Evolutionary conservation across 2,113 vertebrate genomes (phyloP).

Genomic region (Crotalus horridus): DNA sequence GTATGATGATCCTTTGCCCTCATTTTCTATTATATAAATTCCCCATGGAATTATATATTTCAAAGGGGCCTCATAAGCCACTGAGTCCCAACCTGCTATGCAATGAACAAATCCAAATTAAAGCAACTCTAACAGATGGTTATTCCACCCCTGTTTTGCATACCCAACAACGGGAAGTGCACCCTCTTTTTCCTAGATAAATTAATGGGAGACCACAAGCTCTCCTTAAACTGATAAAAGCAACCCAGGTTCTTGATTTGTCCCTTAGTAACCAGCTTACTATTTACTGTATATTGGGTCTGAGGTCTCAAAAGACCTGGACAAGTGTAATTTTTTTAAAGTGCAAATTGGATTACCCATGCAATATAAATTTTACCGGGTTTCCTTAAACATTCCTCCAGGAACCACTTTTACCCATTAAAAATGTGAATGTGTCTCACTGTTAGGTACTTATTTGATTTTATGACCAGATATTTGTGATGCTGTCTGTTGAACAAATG

Average conservation of each 20-base stretch:
- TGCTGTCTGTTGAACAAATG: conserved; percentile 1
- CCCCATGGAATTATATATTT: neutral
- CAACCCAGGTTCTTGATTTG: neutral
- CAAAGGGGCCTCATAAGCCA: neutral
- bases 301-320: neutral
- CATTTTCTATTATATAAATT: neutral
- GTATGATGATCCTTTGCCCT: neutral
- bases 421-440: neutral
- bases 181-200: neutral
- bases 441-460: neutral
- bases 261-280: neutral
- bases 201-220: neutral
- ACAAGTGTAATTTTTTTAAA: neutral
- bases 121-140: neutral
- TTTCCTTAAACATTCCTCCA: neutral
- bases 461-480: neutral
- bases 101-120: neutral
- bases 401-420: neutral
- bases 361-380: neutral
- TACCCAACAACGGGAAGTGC: neutral
- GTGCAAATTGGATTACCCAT: neutral
- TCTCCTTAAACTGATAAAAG: neutral
- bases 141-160: neutral
- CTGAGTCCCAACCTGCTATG: neutral
- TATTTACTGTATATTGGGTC: neutral